phyloP scores from a whole-genome alignment of 2,888 invertebrate species.

The Leptinotarsa rubiginosa region DNA sequence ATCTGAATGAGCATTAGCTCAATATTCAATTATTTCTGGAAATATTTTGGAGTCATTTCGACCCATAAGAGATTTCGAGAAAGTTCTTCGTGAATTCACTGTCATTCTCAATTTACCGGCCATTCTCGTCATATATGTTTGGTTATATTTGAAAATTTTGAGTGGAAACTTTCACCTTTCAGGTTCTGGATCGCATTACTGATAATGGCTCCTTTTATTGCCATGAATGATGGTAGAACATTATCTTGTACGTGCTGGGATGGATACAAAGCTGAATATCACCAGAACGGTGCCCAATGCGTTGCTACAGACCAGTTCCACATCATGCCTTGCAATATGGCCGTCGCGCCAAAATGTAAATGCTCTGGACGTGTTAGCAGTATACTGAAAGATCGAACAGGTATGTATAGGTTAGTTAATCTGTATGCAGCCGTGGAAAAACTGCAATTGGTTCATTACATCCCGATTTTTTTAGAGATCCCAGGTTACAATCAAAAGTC shows the following conservation, averaged over 20 bases:
- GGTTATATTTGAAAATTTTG: too few relatives aligned
- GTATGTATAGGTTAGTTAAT: slow-evolving; percentile 16
- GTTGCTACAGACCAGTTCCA: slow-evolving; percentile 55
- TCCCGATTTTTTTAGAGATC: too few relatives aligned
- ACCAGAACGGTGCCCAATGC: slow-evolving; percentile 54
- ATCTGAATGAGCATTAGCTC: too few relatives aligned
- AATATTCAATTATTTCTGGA: too few relatives aligned
- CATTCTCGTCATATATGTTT: too few relatives aligned
- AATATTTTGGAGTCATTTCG: too few relatives aligned
- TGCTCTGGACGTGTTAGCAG: slow-evolving; percentile 57
- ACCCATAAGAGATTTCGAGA: too few relatives aligned
- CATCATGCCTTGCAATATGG: slow-evolving; percentile 60
- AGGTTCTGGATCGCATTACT: slow-evolving; percentile 36
- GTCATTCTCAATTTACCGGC: too few relatives aligned
- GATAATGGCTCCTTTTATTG: slow-evolving; percentile 22
- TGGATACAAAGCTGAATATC: slow-evolving; percentile 56
- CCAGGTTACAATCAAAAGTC: too few relatives aligned
- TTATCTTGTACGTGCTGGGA: slow-evolving; percentile 59
- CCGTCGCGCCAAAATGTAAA: slow-evolving; percentile 56
- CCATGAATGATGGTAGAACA: slow-evolving; percentile 22
- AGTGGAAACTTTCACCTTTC: background rate
- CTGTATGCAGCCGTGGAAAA: too few relatives aligned
- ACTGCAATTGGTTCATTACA: too few relatives aligned
- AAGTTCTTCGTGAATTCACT: too few relatives aligned
- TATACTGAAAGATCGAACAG: slow-evolving; percentile 59